These are phyloP conservation scores for Mnemiopsis leidyi DNA, from an alignment of 37 sponge, comb jelly and placozoan species.

Conservation along the genomic window DNA sequence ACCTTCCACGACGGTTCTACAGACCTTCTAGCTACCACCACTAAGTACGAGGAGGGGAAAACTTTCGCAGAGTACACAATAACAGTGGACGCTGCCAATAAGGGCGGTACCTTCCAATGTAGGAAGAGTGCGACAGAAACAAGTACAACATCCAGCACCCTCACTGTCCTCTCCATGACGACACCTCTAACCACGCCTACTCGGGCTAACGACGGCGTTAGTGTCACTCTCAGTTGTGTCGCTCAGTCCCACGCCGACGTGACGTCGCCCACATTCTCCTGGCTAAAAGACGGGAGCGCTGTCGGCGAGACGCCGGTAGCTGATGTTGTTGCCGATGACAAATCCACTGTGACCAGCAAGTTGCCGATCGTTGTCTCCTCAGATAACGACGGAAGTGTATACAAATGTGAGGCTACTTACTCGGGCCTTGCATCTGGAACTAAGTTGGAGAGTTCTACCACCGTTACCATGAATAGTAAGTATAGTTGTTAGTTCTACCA, in stretches of 20 bases:
- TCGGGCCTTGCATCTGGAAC: not conserved
- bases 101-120: not conserved
- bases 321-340: not conserved
- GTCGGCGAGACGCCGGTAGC: not conserved
- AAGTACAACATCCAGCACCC: not conserved
- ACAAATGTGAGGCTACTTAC: not conserved
- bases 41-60: not conserved
- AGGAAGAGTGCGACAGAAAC: not conserved
- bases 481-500: no score
- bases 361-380: not conserved
- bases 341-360: not conserved
- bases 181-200: not conserved
- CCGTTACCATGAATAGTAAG: slow-evolving; percentile 26
- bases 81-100: not conserved
- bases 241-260: not conserved
- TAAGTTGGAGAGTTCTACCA: not conserved
- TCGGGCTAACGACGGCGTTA: not conserved
- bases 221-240: not conserved
- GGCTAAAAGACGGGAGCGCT: not conserved
- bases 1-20: not conserved
- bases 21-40: not conserved
- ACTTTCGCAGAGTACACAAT: not conserved
- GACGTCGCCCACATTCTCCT: not conserved
- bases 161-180: not conserved
- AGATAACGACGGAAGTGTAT: not conserved